These are phyloP conservation scores for Sebastes iracundus DNA, from an alignment of 2,797 vertebrate species.

Conservation along the genomic window DNA sequence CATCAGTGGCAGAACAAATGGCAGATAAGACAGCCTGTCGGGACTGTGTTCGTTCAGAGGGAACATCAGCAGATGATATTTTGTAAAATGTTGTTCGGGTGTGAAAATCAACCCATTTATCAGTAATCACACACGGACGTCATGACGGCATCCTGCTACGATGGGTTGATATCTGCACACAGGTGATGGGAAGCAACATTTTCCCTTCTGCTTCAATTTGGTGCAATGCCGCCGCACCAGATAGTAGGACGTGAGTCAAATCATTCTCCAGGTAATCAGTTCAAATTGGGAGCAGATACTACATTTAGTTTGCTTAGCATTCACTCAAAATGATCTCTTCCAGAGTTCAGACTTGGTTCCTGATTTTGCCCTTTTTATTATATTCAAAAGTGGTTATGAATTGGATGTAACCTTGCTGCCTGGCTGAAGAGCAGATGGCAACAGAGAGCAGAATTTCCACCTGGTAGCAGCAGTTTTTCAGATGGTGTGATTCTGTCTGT, in stretches of 20 bases:
- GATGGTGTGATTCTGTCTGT: neutral
- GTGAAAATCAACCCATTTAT: slow-evolving; percentile 22
- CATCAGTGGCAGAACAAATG: slow-evolving; percentile 17
- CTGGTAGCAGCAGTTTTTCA: slow-evolving; percentile 37
- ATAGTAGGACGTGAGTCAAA: no score
- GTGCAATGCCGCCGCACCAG: neutral
- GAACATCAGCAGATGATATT: slow-evolving; percentile 11
- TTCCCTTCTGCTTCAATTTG: neutral
- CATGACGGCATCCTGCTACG: neutral
- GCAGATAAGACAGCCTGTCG: neutral
- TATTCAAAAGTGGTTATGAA: neutral
- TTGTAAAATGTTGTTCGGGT: neutral
- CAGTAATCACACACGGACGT: neutral
- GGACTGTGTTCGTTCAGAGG: slow-evolving; percentile 3
- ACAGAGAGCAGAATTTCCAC: slow-evolving; percentile 4
- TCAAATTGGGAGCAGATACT: neutral
- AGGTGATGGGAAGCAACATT: no score
- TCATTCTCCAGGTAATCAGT: neutral
- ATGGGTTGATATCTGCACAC: neutral
- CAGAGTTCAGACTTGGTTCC: neutral
- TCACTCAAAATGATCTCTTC: neutral
- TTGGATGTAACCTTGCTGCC: neutral
- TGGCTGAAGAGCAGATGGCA: neutral
- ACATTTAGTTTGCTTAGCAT: neutral
- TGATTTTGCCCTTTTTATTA: no score